Evolutionary conservation across 2,888 invertebrate genomes (phyloP).

Genomic region (Aelia acuminata): DNA sequence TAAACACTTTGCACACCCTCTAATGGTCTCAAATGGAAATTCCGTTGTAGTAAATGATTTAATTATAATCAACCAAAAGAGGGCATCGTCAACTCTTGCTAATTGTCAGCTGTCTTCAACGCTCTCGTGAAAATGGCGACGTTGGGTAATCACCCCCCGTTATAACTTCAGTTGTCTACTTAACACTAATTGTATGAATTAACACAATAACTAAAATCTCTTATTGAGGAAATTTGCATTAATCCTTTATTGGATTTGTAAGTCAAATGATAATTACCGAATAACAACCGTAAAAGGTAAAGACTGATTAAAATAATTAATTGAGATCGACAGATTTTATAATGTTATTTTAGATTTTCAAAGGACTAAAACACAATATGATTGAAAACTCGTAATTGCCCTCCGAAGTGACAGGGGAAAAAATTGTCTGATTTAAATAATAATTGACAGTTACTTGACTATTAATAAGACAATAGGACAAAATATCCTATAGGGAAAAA

Average conservation of each 20-base stretch:
- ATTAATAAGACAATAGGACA: too few relatives aligned
- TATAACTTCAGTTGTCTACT: neutral
- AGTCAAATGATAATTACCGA: neutral
- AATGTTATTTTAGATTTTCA: neutral
- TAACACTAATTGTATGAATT: slow-evolving; percentile 4
- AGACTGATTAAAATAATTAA: neutral
- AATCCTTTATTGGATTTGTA: neutral
- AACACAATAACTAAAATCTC: slow-evolving; percentile 21
- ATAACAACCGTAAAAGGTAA: neutral
- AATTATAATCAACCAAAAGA: slow-evolving; percentile 7
- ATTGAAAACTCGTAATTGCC: too few relatives aligned
- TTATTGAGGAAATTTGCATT: slow-evolving; percentile 24
- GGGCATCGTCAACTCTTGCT: neutral
- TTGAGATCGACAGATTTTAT: neutral
- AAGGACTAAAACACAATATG: neutral
- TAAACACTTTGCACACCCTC: neutral
- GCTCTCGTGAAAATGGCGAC: neutral
- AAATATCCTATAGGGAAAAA: too few relatives aligned
- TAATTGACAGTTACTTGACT: too few relatives aligned
- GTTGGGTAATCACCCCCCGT: neutral
- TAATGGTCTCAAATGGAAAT: neutral
- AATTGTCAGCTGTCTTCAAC: slow-evolving; percentile 35
- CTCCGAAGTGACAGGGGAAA: too few relatives aligned
- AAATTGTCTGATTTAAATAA: too few relatives aligned
- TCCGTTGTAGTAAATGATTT: neutral